Conservation (phyloP, 92 coral and sea anemone genomes). For the Pocillopora meandrina region DNA sequence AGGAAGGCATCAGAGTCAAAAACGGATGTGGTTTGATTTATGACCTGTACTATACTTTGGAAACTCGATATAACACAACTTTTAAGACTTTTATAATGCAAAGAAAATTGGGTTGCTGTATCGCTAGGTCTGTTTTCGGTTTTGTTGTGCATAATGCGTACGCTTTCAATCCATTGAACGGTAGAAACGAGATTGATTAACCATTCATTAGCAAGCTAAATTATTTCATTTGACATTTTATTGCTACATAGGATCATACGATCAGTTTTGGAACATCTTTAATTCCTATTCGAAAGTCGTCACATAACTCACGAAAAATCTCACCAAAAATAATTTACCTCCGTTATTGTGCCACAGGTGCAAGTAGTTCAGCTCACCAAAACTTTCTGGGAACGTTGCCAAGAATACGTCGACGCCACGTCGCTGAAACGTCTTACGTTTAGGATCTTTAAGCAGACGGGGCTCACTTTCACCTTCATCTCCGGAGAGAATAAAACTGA, state of each 20-base stretch:
- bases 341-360: slow-evolving; percentile 97
- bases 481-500: slow-evolving; percentile 78
- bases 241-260: no score
- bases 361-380: slow-evolving; percentile 84
- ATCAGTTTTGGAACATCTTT: background rate
- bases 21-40: background rate
- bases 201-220: no score
- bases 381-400: slow-evolving; percentile 81
- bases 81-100: no score
- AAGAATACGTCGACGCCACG: slow-evolving; percentile 86
- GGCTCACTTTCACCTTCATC: slow-evolving; percentile 89
- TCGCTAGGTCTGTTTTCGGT: no score
- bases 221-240: no score
- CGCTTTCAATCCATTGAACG: no score
- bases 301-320: background rate
- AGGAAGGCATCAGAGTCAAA: background rate
- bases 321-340: slow-evolving; percentile 22
- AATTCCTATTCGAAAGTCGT: no score
- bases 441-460: slow-evolving; percentile 79
- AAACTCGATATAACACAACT: no score
- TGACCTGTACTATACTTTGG: background rate
- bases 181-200: no score
- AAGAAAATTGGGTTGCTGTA: no score
- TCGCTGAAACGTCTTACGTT: slow-evolving; percentile 91
- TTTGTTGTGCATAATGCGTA: no score